Percentiles rank a stretch among this genome's conserved stretches.
Evolutionary conservation across 2,113 vertebrate species (phyloP).

Genomic region (Eira barbara): DNA sequence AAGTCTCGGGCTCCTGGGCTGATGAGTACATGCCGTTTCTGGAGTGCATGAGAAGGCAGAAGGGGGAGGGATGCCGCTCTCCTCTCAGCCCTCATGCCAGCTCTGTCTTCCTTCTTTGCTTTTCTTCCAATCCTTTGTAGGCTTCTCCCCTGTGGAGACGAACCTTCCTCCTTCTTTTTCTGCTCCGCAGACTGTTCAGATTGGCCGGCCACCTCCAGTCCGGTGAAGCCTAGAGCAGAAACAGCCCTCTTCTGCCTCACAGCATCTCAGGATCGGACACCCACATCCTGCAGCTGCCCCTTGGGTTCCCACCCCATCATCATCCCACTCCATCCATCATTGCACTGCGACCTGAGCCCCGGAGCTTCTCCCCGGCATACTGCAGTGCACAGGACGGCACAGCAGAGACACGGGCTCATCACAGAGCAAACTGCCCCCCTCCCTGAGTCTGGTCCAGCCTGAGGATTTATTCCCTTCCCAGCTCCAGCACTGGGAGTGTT

Average conservation of each 20-base stretch:
- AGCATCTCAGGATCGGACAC: neutral
- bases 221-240: no score
- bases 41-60: neutral
- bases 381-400: accelerated
- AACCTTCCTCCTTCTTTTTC: neutral
- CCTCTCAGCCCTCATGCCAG: neutral
- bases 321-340: accelerated
- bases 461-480: neutral
- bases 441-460: accelerated
- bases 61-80: accelerated
- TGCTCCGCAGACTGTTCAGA: neutral
- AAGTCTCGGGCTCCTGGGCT: no score
- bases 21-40: accelerated
- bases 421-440: accelerated
- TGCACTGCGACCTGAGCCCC: accelerated
- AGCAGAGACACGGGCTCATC: neutral
- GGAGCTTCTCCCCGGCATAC: accelerated
- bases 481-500: accelerated
- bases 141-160: accelerated
- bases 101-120: neutral
- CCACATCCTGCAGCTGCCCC: neutral
- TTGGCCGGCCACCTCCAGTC: no score
- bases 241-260: accelerated
- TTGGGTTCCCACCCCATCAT: neutral
- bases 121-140: neutral